Percentiles rank a stretch among this genome's conserved stretches.
phyloP scores from a whole-genome alignment of 2,797 vertebrate species.

The Antrozous pallidus region DNA sequence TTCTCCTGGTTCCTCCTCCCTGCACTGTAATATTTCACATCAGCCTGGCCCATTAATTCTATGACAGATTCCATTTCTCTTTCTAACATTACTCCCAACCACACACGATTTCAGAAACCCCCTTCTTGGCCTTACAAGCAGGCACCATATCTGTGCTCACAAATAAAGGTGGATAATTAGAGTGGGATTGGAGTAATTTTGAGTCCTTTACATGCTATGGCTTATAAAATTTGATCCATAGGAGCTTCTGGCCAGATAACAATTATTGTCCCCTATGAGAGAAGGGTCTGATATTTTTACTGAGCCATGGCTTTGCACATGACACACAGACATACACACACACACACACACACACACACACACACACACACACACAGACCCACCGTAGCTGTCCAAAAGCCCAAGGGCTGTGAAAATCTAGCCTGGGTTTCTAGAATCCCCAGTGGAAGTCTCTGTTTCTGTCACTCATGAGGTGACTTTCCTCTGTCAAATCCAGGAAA shows the following conservation, averaged over 20 bases:
- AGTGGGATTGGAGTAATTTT: slow-evolving; percentile 44
- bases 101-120: not conserved
- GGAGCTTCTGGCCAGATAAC: slow-evolving; percentile 68
- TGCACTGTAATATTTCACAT: rapidly evolving
- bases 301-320: not conserved
- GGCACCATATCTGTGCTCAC: not conserved
- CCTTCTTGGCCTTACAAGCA: slow-evolving; percentile 10
- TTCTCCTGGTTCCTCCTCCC: not conserved
- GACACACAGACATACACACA: rapidly evolving
- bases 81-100: not conserved
- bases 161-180: slow-evolving; percentile 56
- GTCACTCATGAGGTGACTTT: not conserved
- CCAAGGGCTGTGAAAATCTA: not conserved
- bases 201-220: slow-evolving; percentile 55
- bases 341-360: not conserved
- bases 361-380: not conserved
- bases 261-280: slow-evolving; percentile 61
- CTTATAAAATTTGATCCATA: slow-evolving; percentile 69
- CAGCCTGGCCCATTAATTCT: not conserved
- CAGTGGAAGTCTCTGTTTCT: not conserved
- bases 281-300: slow-evolving; percentile 44
- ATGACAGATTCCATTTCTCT: slow-evolving; percentile 30
- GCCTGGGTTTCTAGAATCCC: not conserved
- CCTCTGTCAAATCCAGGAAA: not conserved
- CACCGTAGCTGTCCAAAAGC: not conserved